phyloP scores from a whole-genome alignment of 2,797 vertebrate species.

The Rhinichthys osculus region DNA sequence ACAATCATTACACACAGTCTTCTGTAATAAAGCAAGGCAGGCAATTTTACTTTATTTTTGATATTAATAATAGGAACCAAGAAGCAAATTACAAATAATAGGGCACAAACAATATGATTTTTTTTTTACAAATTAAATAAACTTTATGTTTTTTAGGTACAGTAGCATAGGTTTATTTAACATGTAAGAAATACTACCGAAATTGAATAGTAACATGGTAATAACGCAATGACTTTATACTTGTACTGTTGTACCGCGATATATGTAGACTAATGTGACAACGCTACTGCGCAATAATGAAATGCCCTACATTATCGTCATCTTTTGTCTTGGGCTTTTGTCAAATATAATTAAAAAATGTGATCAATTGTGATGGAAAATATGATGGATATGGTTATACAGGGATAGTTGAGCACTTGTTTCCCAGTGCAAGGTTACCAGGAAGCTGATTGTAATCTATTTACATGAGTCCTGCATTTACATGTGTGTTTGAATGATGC shows the following conservation, averaged over 20 bases:
- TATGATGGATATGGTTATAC: not conserved
- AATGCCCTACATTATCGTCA: not conserved
- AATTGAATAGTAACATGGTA: no score
- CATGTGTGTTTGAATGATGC: conserved; percentile 59
- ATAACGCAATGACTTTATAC: not conserved
- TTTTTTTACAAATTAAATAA: no score
- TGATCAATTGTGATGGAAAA: not conserved
- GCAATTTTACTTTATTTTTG: no score
- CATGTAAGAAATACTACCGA: no score
- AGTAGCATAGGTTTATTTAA: no score
- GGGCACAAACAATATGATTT: no score
- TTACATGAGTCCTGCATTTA: conserved; percentile 55
- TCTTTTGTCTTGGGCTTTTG: not conserved
- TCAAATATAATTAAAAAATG: not conserved
- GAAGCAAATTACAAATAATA: no score
- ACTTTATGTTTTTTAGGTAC: no score
- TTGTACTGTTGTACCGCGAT: not conserved
- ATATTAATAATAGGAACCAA: no score
- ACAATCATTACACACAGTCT: no score
- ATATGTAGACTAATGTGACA: not conserved
- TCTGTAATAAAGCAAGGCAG: no score
- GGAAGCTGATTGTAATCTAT: conserved; percentile 38
- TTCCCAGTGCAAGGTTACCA: conserved; percentile 19
- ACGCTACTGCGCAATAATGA: not conserved
- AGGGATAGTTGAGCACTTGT: conserved; percentile 16